phyloP scores from a whole-genome alignment of 2,113 vertebrate species.

The Pleuronectes platessa region DNA sequence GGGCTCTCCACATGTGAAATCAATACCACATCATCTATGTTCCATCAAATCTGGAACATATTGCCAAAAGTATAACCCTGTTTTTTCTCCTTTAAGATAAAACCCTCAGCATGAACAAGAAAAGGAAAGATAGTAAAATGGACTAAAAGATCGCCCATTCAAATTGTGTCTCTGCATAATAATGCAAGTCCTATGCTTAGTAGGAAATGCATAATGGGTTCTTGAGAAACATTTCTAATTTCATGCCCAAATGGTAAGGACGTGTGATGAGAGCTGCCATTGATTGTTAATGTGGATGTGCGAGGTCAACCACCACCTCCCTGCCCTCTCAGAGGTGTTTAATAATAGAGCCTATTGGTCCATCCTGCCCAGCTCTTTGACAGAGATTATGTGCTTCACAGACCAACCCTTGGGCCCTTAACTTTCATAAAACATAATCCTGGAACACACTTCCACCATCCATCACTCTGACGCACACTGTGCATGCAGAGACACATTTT shows the following conservation, averaged over 20 bases:
- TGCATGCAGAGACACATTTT: slow-evolving; percentile 47
- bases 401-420: slow-evolving; percentile 76
- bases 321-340: slow-evolving; percentile 80
- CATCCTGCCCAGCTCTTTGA: slow-evolving; percentile 74
- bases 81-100: slow-evolving; percentile 62
- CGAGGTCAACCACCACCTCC: slow-evolving; percentile 53
- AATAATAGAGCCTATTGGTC: slow-evolving; percentile 78
- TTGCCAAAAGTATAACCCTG: slow-evolving; percentile 72
- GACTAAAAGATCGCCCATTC: slow-evolving; percentile 29
- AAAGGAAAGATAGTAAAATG: slow-evolving; percentile 28
- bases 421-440: slow-evolving; percentile 80
- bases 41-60: slow-evolving; percentile 76
- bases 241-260: slow-evolving; percentile 73
- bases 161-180: slow-evolving; percentile 26
- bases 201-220: slow-evolving; percentile 39
- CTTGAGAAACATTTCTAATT: slow-evolving; percentile 65
- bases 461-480: slow-evolving; percentile 68
- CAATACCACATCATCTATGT: slow-evolving; percentile 79
- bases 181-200: slow-evolving; percentile 25
- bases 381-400: slow-evolving; percentile 78
- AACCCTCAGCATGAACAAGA: slow-evolving; percentile 34
- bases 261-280: slow-evolving; percentile 62
- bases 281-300: slow-evolving; percentile 66
- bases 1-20: slow-evolving; percentile 80
- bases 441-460: slow-evolving; percentile 76